Base-by-base conservation (phyloP, 2,888 invertebrate species). In the Bimastos eiseni region DNA sequence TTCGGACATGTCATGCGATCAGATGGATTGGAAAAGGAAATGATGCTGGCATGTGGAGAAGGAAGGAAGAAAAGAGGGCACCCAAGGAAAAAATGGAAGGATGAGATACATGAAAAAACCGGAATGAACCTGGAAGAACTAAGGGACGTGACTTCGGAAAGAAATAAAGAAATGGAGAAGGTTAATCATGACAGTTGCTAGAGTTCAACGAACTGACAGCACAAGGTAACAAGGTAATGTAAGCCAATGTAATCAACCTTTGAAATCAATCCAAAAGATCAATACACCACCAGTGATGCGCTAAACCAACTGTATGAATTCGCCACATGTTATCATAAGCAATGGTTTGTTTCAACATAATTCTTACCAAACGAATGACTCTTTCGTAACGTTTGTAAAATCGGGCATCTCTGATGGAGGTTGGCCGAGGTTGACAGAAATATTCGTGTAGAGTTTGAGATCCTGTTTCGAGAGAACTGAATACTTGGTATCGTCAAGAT, bases 361-460 rank as follows among this genome's bases (percentile, higher is more conserved):
- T 36, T 92, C 93, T 91, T 91, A 93, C 93, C 94, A 94, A 92
- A 92, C 92, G 17, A 93, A 83, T 11, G 93, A 92, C 88, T 93
- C 93, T 44, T 92, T 92, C 30, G 92, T 92, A 17, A 92, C 92
- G 83, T 92, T 92, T 44, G 91, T 91, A 24, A 91, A 90, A 6
- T 92, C 90, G 19, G 92, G 93, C 90, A 92, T 92, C n/a, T 92
- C 91, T 4, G 89, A 83, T 17, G 93, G 94, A 93, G 83, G 93
- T 93, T 96, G 91, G 24, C 96, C 96, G 11, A 96, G 95, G 92
- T 96, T 95, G 8, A 96, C 94, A 17, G 95, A 93, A 84, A 96
- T 94, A 91, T 95, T 95, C 1, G 96, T 96, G 93, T 95, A 96
- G 30, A 96, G 94, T 6, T 93, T 93, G 36, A 93, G 92, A 36